Conservation (phyloP, 2,888 invertebrate genomes). For the Dolomedes plantarius region DNA sequence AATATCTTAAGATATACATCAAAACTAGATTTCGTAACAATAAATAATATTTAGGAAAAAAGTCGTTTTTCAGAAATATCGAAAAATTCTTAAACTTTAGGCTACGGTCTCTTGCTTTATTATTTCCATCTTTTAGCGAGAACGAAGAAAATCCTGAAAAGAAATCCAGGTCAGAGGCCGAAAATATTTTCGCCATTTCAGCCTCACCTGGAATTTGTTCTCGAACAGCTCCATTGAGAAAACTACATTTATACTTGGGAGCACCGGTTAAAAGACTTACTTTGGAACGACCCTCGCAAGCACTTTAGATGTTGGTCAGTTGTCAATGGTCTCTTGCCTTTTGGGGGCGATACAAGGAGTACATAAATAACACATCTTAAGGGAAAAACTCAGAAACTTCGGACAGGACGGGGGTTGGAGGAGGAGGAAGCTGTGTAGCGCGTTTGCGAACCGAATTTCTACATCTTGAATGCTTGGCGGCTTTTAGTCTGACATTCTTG, state of each 20-base stretch:
- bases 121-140: no score
- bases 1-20: no score
- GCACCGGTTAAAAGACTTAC: slow-evolving; percentile 41
- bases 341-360: slow-evolving; percentile 47
- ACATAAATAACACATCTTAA: slow-evolving; percentile 57
- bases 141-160: no score
- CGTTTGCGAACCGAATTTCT: slow-evolving; percentile 52
- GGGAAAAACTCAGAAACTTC: slow-evolving; percentile 36
- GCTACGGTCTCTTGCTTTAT: neutral
- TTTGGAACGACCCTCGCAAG: slow-evolving; percentile 57
- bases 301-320: slow-evolving; percentile 62
- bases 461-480: slow-evolving; percentile 44
- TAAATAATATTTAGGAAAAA: no score
- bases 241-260: slow-evolving; percentile 40
- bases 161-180: neutral
- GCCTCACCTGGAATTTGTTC: slow-evolving; percentile 51
- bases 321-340: slow-evolving; percentile 53
- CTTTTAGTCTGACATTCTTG: slow-evolving; percentile 29
- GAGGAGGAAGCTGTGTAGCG: slow-evolving; percentile 6
- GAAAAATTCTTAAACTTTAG: neutral
- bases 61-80: no score
- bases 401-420: slow-evolving; percentile 13
- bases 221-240: slow-evolving; percentile 37
- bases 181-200: slow-evolving; percentile 36
- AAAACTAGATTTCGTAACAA: no score